Base-by-base conservation (phyloP, 2,888 invertebrate species). In the Sicus ferrugineus region DNA sequence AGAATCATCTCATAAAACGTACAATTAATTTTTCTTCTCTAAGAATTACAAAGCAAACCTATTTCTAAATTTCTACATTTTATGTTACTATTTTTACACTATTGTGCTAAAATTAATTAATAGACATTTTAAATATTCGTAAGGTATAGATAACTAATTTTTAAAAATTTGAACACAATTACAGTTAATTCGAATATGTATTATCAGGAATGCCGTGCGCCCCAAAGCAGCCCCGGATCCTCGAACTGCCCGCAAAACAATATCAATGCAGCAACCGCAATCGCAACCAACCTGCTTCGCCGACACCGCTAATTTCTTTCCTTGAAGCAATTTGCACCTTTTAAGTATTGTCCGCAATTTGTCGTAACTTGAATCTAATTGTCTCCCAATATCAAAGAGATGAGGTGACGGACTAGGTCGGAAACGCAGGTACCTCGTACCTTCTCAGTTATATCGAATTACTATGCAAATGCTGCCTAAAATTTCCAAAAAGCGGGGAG, bases 361-460 rank as follows among this genome's bases (percentile, higher is more conserved):
- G 66, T 42, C 19, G 61, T 61, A 42, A 26, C 61, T 26, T 52
- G 34, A 52, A 34, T 64, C 52, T 34, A 52, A 52, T 19, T 23
- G 38, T 23, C 42, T 23, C 28, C 42, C 4, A 64, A 59, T 65
- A 31, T 56, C n/a, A 26, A 67, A 67, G 46, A 58, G 63, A 61
- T 21, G 30, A 31, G 62, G 62, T 31, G 42, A 56, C 66, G 42
- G 42, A 66, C 66, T 23, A 62, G 63, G 67, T 73, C 68, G 67
- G 71, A 70, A 66, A 73, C 74, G 70, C 46, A 67, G 73, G 73
- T 74, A 66, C 69, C 73, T 71, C 69, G 72, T 63, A 73, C 74
- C 76, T 78, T 78, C 77, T 77, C 77, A 78, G 77, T 78, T 76
- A 75, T 78, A 78, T 78, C 75, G 73, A 75, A 74, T 78, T 77